A percentile compares a stretch with the other conserved stretches of the same genome.
Evolutionary conservation across 2,113 vertebrate genomes (phyloP).

Genomic region (Oreocharis arfaki): DNA sequence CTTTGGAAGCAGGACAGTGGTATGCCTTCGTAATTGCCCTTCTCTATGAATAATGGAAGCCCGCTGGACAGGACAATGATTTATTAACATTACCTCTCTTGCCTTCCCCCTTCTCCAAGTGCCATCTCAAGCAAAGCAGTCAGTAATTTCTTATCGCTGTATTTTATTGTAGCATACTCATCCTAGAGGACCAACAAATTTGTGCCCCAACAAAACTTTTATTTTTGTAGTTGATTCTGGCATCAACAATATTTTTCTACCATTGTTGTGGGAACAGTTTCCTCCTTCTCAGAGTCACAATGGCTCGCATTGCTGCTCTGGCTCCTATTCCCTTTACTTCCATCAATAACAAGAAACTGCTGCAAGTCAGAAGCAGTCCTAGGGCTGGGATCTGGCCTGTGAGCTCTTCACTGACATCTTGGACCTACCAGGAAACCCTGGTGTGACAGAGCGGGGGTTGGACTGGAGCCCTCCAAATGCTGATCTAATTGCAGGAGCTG

Average conservation of each 20-base stretch:
- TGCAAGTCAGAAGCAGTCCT: neutral
- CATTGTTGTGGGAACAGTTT: constrained; percentile 1
- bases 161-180: neutral
- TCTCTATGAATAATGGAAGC: constrained; percentile 64
- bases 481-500: neutral
- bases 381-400: neutral
- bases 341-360: neutral
- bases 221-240: neutral
- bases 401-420: neutral
- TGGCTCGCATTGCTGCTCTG: neutral
- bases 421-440: neutral
- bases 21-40: constrained; percentile 68
- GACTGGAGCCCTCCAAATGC: neutral
- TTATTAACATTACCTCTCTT: constrained; percentile 43
- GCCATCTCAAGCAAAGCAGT: neutral
- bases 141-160: neutral
- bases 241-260: neutral
- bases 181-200: neutral
- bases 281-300: neutral
- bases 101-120: neutral
- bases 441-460: neutral
- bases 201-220: neutral
- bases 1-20: constrained; percentile 49
- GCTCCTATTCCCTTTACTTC: neutral
- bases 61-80: constrained; percentile 52